Base-by-base conservation (phyloP, 1,140 invertebrate genomes). In the Orussus abietinus region DNA sequence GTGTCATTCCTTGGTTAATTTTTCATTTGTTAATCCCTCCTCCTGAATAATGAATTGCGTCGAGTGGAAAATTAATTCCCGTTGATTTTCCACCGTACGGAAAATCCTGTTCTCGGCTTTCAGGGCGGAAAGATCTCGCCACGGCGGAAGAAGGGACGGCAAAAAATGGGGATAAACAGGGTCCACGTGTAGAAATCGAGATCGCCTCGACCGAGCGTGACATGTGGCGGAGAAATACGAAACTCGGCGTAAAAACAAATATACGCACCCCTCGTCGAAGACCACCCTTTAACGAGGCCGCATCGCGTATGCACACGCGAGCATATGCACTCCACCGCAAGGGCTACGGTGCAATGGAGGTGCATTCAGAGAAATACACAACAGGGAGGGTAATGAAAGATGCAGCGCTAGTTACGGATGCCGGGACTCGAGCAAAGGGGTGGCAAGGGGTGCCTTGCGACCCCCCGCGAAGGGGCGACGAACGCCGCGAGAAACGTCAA, bases 381-480 rank as follows among this genome's bases (percentile, higher is more conserved):
- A 63, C 59, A 48, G 36, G 47, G 42, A 37, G 46, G 60, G 61
- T 63, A 62, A 63, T 62, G 59, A 63, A 59, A 63, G 55, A 61
- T 52, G 51, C 50, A 57, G 54, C 48, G 57, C 58, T 51, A 61
- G 54, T 61, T 62, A 57, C 55, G 54, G 52, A 55, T 57, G 56
- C 50, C 57, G 59, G 61, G 57, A 62, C 57, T 62, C 56, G 59
- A 51, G 29, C 32, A 38, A 54, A 38, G 38, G 45, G 47, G 52
- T n/a, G n/a, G 18, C 47, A 55, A 55, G 53, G 52, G 38, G 42
- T 22, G n/a, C 20, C 17, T 30, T 32, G 31, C 25, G 36, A 44
- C 28, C 44, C 30, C 37, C 9, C 33, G 12, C 22, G 20, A 32
- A 17, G 26, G 12, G 11, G 12, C 38, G 6, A 5, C 34, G 17